Conservation (phyloP, 2,797 vertebrate species). For the Cossypha polioptera region DNA sequence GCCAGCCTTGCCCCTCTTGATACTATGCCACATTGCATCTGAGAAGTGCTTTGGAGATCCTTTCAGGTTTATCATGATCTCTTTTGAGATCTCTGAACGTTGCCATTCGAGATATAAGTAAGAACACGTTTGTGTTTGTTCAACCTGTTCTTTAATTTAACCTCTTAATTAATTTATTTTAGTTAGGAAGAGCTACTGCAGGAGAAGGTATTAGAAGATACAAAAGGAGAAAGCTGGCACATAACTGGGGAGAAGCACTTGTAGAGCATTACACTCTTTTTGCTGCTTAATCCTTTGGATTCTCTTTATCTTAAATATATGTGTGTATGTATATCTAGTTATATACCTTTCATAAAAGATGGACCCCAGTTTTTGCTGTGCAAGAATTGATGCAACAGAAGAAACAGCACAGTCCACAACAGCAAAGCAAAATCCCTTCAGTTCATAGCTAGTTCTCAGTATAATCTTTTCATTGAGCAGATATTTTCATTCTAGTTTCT, state of each 20-base stretch:
- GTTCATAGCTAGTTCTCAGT: neutral
- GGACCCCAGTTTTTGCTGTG: neutral
- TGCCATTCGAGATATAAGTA: neutral
- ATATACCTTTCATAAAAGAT: neutral
- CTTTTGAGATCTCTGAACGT: neutral
- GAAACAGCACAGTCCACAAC: neutral
- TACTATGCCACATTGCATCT: neutral
- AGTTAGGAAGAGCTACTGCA: neutral
- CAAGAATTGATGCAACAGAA: neutral
- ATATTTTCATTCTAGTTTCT: neutral
- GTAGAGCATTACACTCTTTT: neutral
- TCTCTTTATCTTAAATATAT: neutral
- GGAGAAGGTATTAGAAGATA: neutral
- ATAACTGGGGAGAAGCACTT: neutral
- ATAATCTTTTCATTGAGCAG: neutral
- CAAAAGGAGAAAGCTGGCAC: neutral
- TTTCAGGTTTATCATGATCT: neutral
- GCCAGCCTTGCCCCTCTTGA: neutral
- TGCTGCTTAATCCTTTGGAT: neutral
- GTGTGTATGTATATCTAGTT: fast-evolving
- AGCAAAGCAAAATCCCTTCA: neutral
- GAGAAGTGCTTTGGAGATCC: neutral
- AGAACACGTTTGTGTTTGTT: neutral
- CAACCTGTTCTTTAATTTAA: too few relatives aligned
- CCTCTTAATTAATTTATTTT: neutral